phyloP scores from a whole-genome alignment of 2,888 invertebrate species.

The Laspeyria flexula region DNA sequence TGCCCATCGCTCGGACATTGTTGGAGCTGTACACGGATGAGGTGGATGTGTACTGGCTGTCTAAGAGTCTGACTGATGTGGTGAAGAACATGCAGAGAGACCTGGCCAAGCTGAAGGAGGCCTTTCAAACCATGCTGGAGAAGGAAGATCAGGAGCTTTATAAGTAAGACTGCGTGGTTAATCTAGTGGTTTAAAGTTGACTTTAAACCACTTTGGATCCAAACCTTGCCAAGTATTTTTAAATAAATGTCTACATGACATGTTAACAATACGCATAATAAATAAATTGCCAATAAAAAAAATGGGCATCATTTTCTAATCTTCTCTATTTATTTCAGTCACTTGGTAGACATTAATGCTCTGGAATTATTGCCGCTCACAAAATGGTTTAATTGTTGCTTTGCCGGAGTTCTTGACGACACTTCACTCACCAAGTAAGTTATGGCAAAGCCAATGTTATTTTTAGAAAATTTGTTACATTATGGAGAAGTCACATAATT shows the following conservation, averaged over 20 bases:
- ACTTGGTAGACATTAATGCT: conserved; percentile 88
- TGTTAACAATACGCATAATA: background rate
- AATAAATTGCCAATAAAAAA: no score
- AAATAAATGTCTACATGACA: background rate
- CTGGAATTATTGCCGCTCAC: conserved; percentile 89
- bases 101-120: conserved; percentile 88
- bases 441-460: background rate
- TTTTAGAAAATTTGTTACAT: no score
- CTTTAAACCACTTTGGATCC: no score
- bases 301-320: no score
- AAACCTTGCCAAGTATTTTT: no score
- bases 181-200: no score
- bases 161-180: conserved; percentile 71
- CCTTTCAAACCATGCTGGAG: conserved; percentile 88
- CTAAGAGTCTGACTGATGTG: conserved; percentile 90
- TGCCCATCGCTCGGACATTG: conserved; percentile 89
- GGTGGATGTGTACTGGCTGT: conserved; percentile 93
- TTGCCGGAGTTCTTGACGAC: conserved; percentile 92
- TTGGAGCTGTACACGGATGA: conserved; percentile 90
- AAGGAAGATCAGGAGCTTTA: conserved; percentile 92
- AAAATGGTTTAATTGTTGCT: conserved; percentile 93
- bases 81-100: conserved; percentile 89
- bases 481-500: no score
- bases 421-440: conserved; percentile 91
- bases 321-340: conserved; percentile 77